These are phyloP conservation scores for Oncorhynchus mykiss DNA, from an alignment of 2,113 vertebrate genomes.

Conservation along the genomic window DNA sequence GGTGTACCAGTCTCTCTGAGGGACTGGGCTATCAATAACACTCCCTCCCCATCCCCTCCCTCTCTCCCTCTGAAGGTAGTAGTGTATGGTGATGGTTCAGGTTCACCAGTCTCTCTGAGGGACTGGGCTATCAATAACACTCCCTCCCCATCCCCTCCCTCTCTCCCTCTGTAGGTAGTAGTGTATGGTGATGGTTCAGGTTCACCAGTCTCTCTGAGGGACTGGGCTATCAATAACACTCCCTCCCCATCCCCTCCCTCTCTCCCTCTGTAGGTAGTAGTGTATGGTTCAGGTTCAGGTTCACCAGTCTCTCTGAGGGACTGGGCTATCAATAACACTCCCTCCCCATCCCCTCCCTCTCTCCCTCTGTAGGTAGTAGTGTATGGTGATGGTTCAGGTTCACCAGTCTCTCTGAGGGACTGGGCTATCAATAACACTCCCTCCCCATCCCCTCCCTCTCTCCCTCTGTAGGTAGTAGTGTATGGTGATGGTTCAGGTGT, in stretches of 20 bases:
- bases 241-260: neutral
- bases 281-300: conserved; percentile 62
- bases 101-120: conserved; percentile 46
- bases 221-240: no score
- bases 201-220: conserved; percentile 29
- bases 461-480: conserved; percentile 56
- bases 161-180: conserved; percentile 50
- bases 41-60: neutral
- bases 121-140: conserved; percentile 39
- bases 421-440: no score
- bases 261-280: conserved; percentile 52
- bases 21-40: no score
- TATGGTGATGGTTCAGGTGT: conserved; percentile 60
- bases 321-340: conserved; percentile 28
- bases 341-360: neutral
- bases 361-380: conserved; percentile 55
- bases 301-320: conserved; percentile 52
- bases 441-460: neutral
- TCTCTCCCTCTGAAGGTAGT: conserved; percentile 50
- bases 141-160: no score
- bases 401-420: conserved; percentile 31
- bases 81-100: conserved; percentile 63
- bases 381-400: conserved; percentile 59
- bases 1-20: no score
- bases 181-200: conserved; percentile 63